phyloP scores from a whole-genome alignment of 2,888 invertebrate genomes.

The Molorchus minor region DNA sequence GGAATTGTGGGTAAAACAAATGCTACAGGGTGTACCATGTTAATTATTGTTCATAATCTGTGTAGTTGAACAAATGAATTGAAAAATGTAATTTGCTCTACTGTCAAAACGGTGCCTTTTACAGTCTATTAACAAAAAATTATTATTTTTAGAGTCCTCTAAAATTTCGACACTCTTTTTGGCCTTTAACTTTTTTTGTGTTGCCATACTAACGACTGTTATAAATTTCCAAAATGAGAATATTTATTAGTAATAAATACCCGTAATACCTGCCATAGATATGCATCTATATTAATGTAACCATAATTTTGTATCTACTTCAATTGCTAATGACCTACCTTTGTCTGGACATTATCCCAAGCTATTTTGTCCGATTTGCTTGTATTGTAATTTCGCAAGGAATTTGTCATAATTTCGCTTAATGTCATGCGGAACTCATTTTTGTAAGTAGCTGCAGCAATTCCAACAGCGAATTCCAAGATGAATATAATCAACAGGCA shows the following conservation, averaged over 20 bases:
- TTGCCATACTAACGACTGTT: not conserved
- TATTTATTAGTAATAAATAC: not conserved
- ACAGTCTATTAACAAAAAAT: too few species aligned
- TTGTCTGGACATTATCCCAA: conserved; percentile 82
- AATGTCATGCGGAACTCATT: conserved; percentile 75
- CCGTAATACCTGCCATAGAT: not conserved
- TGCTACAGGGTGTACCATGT: too few species aligned
- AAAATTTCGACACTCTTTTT: not conserved
- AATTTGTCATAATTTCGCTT: conserved; percentile 73
- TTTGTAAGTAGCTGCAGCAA: conserved; percentile 83
- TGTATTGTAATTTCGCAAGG: conserved; percentile 67
- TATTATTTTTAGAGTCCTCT: too few species aligned
- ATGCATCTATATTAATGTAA: not conserved
- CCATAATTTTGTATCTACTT: not conserved
- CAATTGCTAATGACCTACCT: conserved; percentile 57
- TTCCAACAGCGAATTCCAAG: conserved; percentile 85
- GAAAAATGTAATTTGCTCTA: too few species aligned
- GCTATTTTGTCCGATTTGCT: conserved; percentile 70
- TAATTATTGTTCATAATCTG: too few species aligned
- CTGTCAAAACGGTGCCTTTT: too few species aligned
- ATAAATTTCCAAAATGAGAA: not conserved
- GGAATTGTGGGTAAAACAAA: too few species aligned
- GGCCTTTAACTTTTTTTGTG: not conserved
- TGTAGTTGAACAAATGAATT: too few species aligned
- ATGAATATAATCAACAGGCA: conserved; percentile 82